phyloP scores from a whole-genome alignment of 2,888 invertebrate genomes.

The Watsonalla binaria region DNA sequence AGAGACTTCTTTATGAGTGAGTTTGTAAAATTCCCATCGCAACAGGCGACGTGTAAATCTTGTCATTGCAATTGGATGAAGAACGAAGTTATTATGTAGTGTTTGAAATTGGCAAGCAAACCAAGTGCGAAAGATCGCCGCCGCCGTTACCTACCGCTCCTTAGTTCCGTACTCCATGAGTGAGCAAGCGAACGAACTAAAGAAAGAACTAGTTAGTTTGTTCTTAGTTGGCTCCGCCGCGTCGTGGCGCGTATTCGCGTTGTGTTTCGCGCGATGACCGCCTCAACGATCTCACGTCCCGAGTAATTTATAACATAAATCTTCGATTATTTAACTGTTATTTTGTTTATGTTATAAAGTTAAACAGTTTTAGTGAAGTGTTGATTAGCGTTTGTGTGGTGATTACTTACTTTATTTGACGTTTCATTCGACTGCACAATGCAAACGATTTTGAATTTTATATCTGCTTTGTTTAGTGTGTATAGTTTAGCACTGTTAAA shows the following conservation, averaged over 20 bases:
- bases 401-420: constrained; percentile 22
- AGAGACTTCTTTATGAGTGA: too few relatives aligned
- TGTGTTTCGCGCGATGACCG: constrained; percentile 43
- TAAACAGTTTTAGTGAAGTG: constrained; percentile 48
- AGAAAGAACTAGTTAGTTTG: constrained; percentile 5
- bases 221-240: constrained; percentile 43
- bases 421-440: constrained; percentile 50
- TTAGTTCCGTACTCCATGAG: constrained; percentile 7
- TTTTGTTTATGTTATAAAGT: constrained; percentile 39
- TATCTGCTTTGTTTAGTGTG: constrained; percentile 45
- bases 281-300: constrained; percentile 34
- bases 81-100: neutral
- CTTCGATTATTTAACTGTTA: constrained; percentile 36
- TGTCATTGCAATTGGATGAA: neutral
- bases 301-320: constrained; percentile 13
- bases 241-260: constrained; percentile 38
- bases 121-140: neutral
- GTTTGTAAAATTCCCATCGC: too few relatives aligned
- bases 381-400: constrained; percentile 37
- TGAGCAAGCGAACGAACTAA: constrained; percentile 5
- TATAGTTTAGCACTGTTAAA: constrained; percentile 47
- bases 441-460: constrained; percentile 60
- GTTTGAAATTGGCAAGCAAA: neutral
- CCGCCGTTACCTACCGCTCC: neutral
- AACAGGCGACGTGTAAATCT: too few relatives aligned